A percentile compares a stretch with the other conserved stretches of the same genome.
phyloP scores from a whole-genome alignment of 2,888 invertebrate species.

The Bhutanitis thaidina region DNA sequence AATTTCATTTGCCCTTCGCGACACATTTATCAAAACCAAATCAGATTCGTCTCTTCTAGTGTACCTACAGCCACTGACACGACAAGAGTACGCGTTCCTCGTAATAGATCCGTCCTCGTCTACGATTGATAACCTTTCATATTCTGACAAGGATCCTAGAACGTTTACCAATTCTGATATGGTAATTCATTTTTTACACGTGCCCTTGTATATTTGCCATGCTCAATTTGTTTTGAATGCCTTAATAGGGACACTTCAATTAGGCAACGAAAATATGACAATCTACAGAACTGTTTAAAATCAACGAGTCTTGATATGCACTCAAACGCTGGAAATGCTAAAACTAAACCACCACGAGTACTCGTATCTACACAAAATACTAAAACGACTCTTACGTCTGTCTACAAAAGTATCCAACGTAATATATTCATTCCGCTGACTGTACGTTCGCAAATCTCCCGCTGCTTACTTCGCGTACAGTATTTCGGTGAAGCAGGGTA shows the following conservation, averaged over 20 bases:
- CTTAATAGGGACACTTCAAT: no score
- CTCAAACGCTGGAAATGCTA: no score
- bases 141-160: background rate
- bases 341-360: no score
- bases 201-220: background rate
- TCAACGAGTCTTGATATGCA: no score
- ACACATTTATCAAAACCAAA: no score
- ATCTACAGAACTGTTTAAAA: no score
- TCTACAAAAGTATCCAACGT: slow-evolving; percentile 1
- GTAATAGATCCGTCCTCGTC: slow-evolving; percentile 6
- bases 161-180: background rate
- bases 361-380: background rate
- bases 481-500: slow-evolving; percentile 6
- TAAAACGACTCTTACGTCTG: slow-evolving; percentile 2
- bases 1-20: no score
- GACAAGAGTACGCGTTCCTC: background rate
- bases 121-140: slow-evolving; percentile 2
- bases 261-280: no score
- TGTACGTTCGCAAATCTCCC: slow-evolving; percentile 14
- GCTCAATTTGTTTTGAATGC: no score
- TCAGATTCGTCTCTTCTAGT: no score
- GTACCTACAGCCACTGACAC: background rate
- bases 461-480: slow-evolving; percentile 5
- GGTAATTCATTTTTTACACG: background rate
- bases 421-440: slow-evolving; percentile 15